Base-by-base conservation (phyloP, 2,888 invertebrate species). In the Shargacucullia verbasci region DNA sequence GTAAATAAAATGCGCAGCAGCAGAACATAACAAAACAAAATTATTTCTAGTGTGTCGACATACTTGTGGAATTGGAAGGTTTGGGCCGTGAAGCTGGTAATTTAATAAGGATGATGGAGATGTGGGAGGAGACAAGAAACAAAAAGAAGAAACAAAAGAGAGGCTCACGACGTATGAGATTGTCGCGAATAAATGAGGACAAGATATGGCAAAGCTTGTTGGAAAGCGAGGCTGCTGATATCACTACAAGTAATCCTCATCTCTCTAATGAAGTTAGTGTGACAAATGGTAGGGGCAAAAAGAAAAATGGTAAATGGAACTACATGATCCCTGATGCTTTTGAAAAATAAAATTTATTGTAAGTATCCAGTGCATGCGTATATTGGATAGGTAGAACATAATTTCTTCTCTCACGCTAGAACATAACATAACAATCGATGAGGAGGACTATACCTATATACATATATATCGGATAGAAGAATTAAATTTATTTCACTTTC, bases 51-150 rank as follows among this genome's bases (percentile, higher is more conserved):
- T 7, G 46, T 52, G 0, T 52, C 0, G 1, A 5, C 0, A 14
- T 15, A 41, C 0, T 73, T 7, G 9, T 12, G 25, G 44, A 56
- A 38, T 15, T 50, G 14, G 63, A 53, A 33, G 0, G 0, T 38
- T 29, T 67, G 15, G 33, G 11, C 15, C 69, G 47, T 29, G 67
- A 70, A 5, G 44, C 66, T 27, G 10, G 39, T 0, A 41, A 60
- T 35, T 44, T 60, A 1, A 34, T 15, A 31, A 2, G 15, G 9
- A 59, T 59, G 57, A 43, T 72, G 8, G 15, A 50, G 15, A 0
- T 50, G 3, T 45, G 41, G 10, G n/a, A 59, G 0, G 29, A 49
- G 1, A 43, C 35, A 6, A 62, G 7, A 7, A 10, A 3, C 2
- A 20, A 20, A 2, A 20, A 20, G 20, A 4, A 20, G 2, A 2